Evolutionary conservation across 2,113 vertebrate genomes (phyloP), one percentile per base, ranked within the genome.

Genomic region (Ranitomeya imitator): DNA sequence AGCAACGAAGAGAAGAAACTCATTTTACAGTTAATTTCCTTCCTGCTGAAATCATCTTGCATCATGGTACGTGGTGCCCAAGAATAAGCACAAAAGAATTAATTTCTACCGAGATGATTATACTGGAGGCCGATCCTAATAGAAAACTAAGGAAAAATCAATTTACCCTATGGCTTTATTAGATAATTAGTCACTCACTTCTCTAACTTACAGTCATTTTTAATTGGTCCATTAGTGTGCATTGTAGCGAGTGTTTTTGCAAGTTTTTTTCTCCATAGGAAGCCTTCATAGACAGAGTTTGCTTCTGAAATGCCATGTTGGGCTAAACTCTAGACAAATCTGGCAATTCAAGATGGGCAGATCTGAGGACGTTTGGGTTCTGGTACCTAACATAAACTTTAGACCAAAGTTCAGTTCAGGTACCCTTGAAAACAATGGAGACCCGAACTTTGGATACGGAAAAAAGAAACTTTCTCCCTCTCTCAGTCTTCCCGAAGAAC

Each of bases 1-100:
- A 76, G 51, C 52, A 57, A 55, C n/a, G n/a, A 79, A 52, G 63
- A 87, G 60, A 81, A 81, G 45, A 71, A 81, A 73, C 67, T 73
- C 52, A 79, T 87, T 74, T 73, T 81, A 79, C 63, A 45, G 23
- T 80, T 57, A 87, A 80, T 87, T 87, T 87, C 51, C 63, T 69
- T n/a, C 65, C 85, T 8, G 63, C 78, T 59, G 55, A 78, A 67
- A 52, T 37, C 31, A 23, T 55, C 51, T 54, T 55, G 18, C 52
- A 31, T 6, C 52, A 31, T 6, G 67, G 61, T 31, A 2, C 21
- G 14, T 23, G 69, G 69, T 59, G 31, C 61, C 31, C 37, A 52
- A n/a, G 65, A 71, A 84, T 52, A 84, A 59, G 19, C 67, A 67
- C 60, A 61, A 63, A 86, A 61, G 2, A 78, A 63, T 86, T 86